Evolutionary conservation across 2,888 invertebrate genomes (phyloP).

Genomic region (Trissonchulus sp.): DNA sequence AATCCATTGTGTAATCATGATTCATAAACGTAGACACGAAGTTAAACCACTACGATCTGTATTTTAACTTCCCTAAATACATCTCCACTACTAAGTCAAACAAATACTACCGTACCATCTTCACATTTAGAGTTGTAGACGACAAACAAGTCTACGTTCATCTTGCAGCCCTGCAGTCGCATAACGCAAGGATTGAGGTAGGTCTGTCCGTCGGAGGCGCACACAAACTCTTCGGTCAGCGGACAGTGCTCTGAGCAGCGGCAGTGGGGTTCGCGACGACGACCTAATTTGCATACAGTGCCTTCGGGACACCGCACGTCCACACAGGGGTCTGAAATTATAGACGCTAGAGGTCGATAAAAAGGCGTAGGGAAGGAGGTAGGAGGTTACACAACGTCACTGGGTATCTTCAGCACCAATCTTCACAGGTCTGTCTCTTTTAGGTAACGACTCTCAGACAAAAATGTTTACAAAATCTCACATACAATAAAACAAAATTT

Average conservation of each 20-base stretch:
- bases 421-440: too few species aligned
- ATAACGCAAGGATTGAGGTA: conserved; percentile 73
- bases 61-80: too few species aligned
- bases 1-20: too few species aligned
- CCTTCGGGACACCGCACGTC: conserved; percentile 69
- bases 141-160: conserved; percentile 65
- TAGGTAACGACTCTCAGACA: too few species aligned
- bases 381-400: background rate
- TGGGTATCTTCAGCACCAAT: too few species aligned
- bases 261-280: conserved; percentile 73
- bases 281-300: conserved; percentile 73
- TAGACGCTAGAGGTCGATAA: too few species aligned
- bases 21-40: too few species aligned
- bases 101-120: conserved; percentile 58
- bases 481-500: too few species aligned
- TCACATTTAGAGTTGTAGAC: conserved; percentile 77
- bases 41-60: too few species aligned
- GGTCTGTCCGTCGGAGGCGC: conserved; percentile 57
- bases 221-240: conserved; percentile 66
- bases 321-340: conserved; percentile 75
- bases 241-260: conserved; percentile 74
- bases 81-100: too few species aligned
- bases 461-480: too few species aligned
- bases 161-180: conserved; percentile 67
- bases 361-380: conserved; percentile 61